Percentiles rank a stretch among this genome's conserved stretches.
These are phyloP conservation scores for Sesamia inferens DNA, from an alignment of 2,888 invertebrate species.

Conservation along the genomic window DNA sequence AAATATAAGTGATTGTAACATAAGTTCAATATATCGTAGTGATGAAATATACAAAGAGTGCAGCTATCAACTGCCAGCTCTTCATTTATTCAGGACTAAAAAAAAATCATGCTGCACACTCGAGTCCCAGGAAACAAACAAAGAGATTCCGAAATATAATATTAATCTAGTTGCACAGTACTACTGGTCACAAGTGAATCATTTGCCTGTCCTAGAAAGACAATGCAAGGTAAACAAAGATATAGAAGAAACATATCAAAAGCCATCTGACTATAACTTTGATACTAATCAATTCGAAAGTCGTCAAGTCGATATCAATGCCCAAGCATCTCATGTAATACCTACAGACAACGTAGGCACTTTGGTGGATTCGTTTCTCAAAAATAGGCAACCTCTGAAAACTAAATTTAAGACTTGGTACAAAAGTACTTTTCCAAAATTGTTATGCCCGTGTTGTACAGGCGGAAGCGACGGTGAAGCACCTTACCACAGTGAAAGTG, in stretches of 20 bases:
- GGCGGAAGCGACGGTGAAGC: conserved; percentile 71
- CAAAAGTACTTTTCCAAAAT: conserved; percentile 67
- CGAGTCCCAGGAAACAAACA: conserved; percentile 31
- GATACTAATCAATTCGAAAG: conserved; percentile 22
- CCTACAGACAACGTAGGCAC: conserved; percentile 65
- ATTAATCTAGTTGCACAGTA: conserved; percentile 52
- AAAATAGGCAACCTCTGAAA: conserved; percentile 43
- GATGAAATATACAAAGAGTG: conserved; percentile 79
- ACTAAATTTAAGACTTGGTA: conserved; percentile 57
- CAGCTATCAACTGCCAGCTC: conserved; percentile 66
- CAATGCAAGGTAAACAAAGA: conserved; percentile 45
- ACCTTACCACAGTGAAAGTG: conserved; percentile 60
- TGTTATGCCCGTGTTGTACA: conserved; percentile 80
- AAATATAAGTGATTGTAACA: conserved; percentile 63
- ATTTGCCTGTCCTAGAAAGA: conserved; percentile 68
- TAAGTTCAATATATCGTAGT: conserved; percentile 69
- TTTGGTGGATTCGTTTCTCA: conserved; percentile 66
- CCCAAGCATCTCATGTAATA: conserved; percentile 36
- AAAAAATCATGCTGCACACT: conserved; percentile 14
- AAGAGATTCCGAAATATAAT: conserved; percentile 26
- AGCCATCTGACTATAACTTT: conserved; percentile 6
- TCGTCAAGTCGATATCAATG: conserved; percentile 7
- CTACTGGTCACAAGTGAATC: conserved; percentile 77
- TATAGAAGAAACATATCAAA: conserved; percentile 11
- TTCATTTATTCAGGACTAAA: conserved; percentile 44